Base-by-base conservation (phyloP, 2,113 vertebrate genomes). In the Gambusia affinis region DNA sequence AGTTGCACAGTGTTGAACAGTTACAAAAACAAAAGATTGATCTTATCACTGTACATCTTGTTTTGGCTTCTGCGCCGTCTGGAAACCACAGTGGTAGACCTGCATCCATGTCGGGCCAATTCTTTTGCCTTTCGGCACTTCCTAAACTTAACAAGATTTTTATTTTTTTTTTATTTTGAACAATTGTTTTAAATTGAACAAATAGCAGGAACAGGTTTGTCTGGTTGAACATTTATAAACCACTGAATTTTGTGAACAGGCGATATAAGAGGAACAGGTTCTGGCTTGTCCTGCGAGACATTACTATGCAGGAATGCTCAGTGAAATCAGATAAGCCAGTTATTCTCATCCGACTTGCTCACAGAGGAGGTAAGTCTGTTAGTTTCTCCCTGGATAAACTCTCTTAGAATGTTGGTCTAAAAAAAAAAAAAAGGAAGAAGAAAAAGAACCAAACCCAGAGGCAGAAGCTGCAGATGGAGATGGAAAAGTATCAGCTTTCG, bases 241-340 rank as follows among this genome's bases (percentile, higher is more conserved):
- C n/a, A 8, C 29, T 72, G 14, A 3, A 33, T 30, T 67, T 12
- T 8, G 3, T 31, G 35, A 54, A 51, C 14, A 4, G 14, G 10
- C 8, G 14, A 24, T 12, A 64, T 27, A 7, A 57, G 39, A 51
- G 31, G 14, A 76, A 70, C 67, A 75, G 22, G 67, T 72, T 63
- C 28, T 44, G 3, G 67, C 81, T 30, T 72, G 64, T 12, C 60
- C 64, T 60, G 0, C 4, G 27, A 60, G 14, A 24, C 8, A 62
- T 65, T 76, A 24, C 30, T 5, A 72, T 44, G 31, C 19, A 12
- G 12, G 31, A 66, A 62, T 47, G 66, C 35, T 24, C 44, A 42
- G 15, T 44, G 28, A 8, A 64, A 12, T 37, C 22, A 63, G 19
- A 37, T 10, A 27, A 60, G 70, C 37, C 5, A 17, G 60, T 64